Percentiles rank a stretch among this genome's conserved stretches.
phyloP scores from a whole-genome alignment of 2,113 vertebrate species.

The Ptyas mucosa region DNA sequence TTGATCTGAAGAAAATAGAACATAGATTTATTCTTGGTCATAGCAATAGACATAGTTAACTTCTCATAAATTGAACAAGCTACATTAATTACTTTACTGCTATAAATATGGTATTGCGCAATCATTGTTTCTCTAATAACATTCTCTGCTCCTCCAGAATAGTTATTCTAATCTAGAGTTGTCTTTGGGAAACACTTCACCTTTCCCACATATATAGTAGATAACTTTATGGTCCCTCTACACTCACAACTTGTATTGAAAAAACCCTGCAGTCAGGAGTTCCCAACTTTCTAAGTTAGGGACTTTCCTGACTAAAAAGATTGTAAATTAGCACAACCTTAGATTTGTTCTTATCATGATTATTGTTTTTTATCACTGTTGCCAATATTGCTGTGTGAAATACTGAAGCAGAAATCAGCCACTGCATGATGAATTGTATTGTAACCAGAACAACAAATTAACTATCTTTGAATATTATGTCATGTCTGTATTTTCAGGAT shows the following conservation, averaged over 20 bases:
- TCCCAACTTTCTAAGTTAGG: neutral
- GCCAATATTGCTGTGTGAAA: neutral
- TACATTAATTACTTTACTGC: neutral
- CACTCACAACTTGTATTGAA: neutral
- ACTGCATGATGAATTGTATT: neutral
- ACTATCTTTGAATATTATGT: neutral
- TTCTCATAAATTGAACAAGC: neutral
- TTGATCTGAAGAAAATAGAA: neutral
- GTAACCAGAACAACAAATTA: neutral
- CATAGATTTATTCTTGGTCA: neutral
- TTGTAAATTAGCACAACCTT: neutral
- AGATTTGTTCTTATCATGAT: neutral
- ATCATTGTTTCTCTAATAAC: neutral
- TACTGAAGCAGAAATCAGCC: neutral
- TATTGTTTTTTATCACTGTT: fast-evolving
- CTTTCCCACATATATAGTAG: neutral
- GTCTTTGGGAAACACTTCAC: neutral
- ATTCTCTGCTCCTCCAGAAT: neutral
- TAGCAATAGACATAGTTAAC: neutral
- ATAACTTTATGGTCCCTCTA: neutral
- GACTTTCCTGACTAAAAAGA: neutral
- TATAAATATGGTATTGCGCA: neutral
- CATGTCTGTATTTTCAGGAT: neutral
- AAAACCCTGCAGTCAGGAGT: neutral
- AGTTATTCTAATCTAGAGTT: neutral